Evolutionary conservation across 2,888 invertebrate species (phyloP).

Genomic region (Metallyticus violacea): DNA sequence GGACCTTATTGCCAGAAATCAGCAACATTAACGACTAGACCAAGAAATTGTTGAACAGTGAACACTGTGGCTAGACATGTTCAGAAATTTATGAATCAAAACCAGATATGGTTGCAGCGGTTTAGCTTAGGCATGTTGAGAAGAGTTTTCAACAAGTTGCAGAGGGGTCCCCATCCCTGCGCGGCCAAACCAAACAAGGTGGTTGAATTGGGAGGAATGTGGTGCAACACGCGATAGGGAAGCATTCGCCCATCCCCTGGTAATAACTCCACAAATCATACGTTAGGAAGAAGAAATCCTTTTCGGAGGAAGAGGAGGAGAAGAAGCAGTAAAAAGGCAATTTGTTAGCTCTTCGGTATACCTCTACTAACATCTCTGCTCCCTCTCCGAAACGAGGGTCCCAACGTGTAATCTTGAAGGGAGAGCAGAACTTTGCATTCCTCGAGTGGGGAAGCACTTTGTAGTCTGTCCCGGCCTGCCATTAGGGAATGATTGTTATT

Average conservation of each 20-base stretch:
- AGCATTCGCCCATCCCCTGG: not conserved
- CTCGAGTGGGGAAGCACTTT: not conserved
- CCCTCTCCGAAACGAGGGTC: not conserved
- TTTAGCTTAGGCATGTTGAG: not conserved
- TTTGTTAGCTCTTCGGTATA: not conserved
- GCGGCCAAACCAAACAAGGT: not conserved
- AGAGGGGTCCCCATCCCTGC: not conserved
- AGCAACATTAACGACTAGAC: too few relatives aligned
- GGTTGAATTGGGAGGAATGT: not conserved
- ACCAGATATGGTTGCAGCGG: too few relatives aligned
- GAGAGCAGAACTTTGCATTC: not conserved
- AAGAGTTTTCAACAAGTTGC: not conserved
- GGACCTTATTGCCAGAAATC: too few relatives aligned
- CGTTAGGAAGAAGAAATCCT: not conserved
- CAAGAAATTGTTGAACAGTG: too few relatives aligned
- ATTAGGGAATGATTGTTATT: not conserved
- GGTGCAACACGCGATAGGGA: not conserved
- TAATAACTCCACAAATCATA: not conserved
- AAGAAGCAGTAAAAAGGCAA: not conserved
- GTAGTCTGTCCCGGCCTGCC: not conserved
- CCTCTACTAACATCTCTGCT: too few relatives aligned
- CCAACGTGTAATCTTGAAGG: not conserved
- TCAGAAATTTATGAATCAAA: too few relatives aligned
- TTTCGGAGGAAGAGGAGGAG: not conserved
- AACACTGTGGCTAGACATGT: too few relatives aligned